These are phyloP conservation scores for Cepphus grylle DNA, from an alignment of 2,113 vertebrate genomes.

Conservation along the genomic window DNA sequence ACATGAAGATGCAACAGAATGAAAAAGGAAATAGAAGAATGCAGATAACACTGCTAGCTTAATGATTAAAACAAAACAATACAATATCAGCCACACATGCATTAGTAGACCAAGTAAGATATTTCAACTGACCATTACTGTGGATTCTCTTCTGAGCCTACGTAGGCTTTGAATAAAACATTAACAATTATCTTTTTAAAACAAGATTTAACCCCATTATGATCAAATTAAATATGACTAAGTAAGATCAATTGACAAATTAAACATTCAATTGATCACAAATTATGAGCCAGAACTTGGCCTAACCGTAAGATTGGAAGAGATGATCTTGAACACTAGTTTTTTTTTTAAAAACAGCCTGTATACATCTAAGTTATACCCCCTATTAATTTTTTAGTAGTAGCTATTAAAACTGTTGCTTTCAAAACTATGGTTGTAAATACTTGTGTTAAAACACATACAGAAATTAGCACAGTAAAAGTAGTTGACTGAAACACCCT, in stretches of 20 bases:
- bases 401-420: neutral
- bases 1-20: slow-evolving; percentile 74
- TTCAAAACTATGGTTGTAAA: neutral
- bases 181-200: slow-evolving; percentile 70
- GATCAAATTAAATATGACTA: slow-evolving; percentile 58
- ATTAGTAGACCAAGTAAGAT: slow-evolving; percentile 78
- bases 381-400: neutral
- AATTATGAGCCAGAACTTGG: slow-evolving; percentile 53
- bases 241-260: slow-evolving; percentile 66
- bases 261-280: slow-evolving; percentile 66
- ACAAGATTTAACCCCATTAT: slow-evolving; percentile 73
- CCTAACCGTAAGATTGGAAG: slow-evolving; percentile 24
- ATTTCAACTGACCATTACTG: slow-evolving; percentile 92
- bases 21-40: slow-evolving; percentile 72
- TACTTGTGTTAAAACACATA: neutral
- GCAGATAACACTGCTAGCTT: slow-evolving; percentile 67
- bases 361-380: neutral
- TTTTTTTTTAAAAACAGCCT: neutral
- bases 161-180: slow-evolving; percentile 90
- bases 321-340: neutral
- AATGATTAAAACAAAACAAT: slow-evolving; percentile 66
- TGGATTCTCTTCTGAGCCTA: slow-evolving; percentile 90
- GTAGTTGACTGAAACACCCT: slow-evolving; percentile 2
- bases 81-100: slow-evolving; percentile 75
- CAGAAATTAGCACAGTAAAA: slow-evolving; percentile 36